A percentile compares a stretch with the other conserved stretches of the same genome.
phyloP scores from a whole-genome alignment of 2,797 vertebrate genomes.

The Simalia tracyae region DNA sequence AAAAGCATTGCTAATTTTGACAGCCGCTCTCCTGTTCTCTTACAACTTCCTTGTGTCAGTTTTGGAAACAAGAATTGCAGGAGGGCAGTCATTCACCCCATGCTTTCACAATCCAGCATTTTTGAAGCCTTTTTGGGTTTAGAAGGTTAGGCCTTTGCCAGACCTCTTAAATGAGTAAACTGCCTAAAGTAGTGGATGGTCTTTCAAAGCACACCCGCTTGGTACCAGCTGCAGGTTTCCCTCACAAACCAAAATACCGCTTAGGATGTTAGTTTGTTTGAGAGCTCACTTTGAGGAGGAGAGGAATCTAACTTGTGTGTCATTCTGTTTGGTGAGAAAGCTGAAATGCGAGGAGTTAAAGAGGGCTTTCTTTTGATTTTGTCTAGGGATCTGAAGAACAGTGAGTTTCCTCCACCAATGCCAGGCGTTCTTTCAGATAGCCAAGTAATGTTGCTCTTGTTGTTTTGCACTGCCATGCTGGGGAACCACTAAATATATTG shows the following conservation, averaged over 20 bases:
- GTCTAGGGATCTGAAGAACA: background rate
- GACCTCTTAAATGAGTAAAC: background rate
- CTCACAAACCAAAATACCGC: background rate
- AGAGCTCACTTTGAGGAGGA: background rate
- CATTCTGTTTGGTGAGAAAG: background rate
- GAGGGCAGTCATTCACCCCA: too few species aligned
- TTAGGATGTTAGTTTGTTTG: background rate
- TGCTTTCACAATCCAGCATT: background rate
- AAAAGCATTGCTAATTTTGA: background rate
- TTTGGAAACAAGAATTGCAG: background rate
- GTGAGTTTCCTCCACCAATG: background rate
- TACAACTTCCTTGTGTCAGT: background rate
- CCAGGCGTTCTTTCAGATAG: background rate
- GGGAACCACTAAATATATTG: background rate
- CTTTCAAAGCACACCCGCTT: conserved; percentile 10
- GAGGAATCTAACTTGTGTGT: background rate
- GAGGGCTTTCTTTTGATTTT: background rate
- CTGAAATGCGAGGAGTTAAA: background rate
- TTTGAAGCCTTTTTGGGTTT: background rate
- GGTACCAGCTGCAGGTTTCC: background rate
- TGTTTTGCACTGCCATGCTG: background rate
- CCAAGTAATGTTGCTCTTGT: background rate
- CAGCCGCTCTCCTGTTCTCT: background rate
- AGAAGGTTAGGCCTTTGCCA: background rate
- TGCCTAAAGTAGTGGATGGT: background rate